phyloP scores from a whole-genome alignment of 2,797 vertebrate genomes.

The Linurgus olivaceus region DNA sequence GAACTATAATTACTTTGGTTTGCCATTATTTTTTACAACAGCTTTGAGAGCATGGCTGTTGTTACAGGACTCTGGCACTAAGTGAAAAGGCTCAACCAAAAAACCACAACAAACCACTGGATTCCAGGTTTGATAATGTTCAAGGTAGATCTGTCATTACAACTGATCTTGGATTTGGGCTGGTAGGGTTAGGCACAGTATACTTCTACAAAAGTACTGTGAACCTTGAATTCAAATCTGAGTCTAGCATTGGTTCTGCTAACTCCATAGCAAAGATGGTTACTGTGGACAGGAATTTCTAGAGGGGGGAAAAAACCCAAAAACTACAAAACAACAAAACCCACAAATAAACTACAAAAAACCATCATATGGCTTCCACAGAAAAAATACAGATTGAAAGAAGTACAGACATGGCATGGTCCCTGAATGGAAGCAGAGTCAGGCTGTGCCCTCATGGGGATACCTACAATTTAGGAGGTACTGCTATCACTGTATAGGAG shows the following conservation, averaged over 20 bases:
- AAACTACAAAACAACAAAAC: not conserved
- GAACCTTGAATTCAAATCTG: not conserved
- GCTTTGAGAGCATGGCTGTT: not conserved
- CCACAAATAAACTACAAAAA: not conserved
- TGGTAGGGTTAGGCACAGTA: not conserved
- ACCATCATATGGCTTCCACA: not conserved
- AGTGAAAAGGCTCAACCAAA: not conserved
- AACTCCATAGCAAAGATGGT: not conserved
- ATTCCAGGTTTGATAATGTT: not conserved
- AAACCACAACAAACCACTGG: not conserved
- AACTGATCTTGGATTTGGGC: not conserved
- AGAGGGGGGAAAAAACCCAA: not conserved
- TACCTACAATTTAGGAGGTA: not conserved
- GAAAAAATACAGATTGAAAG: not conserved
- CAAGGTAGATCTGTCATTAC: not conserved
- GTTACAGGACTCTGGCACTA: not conserved
- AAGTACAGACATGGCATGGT: rapidly evolving
- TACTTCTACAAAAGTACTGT: not conserved
- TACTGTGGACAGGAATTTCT: not conserved
- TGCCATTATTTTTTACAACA: not conserved
- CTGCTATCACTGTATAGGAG: not conserved
- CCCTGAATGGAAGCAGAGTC: rapidly evolving
- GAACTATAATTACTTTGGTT: constrained; percentile 15
- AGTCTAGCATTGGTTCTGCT: not conserved
- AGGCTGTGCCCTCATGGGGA: not conserved